Conservation (phyloP, 2,113 vertebrate genomes). For the Halcyon malimbica region DNA sequence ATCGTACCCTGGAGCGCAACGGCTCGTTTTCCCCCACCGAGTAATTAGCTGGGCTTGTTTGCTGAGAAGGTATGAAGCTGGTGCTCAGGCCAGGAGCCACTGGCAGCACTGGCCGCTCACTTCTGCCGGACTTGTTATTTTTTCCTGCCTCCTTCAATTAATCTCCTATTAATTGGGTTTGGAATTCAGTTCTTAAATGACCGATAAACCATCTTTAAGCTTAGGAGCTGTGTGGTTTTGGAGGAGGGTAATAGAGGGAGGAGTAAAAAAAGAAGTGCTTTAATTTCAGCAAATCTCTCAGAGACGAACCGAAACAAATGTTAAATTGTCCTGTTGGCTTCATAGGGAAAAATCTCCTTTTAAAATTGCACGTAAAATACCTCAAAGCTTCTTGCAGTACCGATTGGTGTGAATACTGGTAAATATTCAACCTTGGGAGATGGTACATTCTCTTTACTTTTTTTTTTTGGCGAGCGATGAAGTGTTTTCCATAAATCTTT, state of each 20-base stretch:
- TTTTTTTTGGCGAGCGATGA: background rate
- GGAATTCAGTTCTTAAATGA: background rate
- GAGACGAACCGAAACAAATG: background rate
- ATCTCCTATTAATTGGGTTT: constrained; percentile 30
- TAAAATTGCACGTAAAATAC: background rate
- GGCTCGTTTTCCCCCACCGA: background rate
- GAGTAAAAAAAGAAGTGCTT: background rate
- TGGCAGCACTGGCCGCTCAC: background rate
- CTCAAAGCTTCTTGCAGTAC: too few species aligned
- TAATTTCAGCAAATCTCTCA: background rate
- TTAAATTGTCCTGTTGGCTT: background rate
- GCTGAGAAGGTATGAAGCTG: background rate
- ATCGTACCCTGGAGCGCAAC: rapidly evolving
- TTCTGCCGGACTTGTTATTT: constrained; percentile 11
- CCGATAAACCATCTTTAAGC: constrained; percentile 20
- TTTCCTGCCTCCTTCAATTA: constrained; percentile 35
- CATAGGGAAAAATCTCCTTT: background rate
- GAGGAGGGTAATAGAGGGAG: background rate
- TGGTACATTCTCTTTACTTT: background rate
- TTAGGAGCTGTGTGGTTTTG: background rate
- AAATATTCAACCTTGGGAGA: background rate
- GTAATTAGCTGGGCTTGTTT: constrained; percentile 11
- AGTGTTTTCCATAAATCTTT: background rate
- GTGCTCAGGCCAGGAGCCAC: background rate
- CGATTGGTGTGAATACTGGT: background rate